Evolutionary conservation across 2,888 invertebrate species (phyloP).

Genomic region (Conops quadrifasciatus): DNA sequence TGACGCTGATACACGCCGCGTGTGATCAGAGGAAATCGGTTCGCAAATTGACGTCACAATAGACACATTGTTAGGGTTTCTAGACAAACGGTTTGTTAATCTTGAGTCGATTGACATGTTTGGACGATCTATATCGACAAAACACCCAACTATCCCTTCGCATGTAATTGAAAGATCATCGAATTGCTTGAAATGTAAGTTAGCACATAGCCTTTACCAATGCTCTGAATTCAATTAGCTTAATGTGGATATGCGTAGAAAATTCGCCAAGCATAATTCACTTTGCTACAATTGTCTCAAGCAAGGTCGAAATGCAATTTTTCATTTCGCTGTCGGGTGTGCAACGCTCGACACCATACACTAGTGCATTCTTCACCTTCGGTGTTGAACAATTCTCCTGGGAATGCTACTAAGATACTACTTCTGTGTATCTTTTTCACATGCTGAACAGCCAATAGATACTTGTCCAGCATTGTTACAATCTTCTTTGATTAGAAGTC

Average conservation of each 20-base stretch:
- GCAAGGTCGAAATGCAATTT: background rate
- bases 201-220: background rate
- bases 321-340: background rate
- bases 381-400: background rate
- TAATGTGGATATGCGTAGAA: background rate
- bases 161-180: slow-evolving; percentile 1
- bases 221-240: slow-evolving; percentile 9
- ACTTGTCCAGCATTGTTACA: background rate
- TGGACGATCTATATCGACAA: background rate
- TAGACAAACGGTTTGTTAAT: slow-evolving; percentile 1
- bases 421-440: background rate
- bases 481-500: background rate
- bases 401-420: background rate
- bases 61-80: background rate
- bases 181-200: background rate
- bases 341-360: slow-evolving; percentile 12
- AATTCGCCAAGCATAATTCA: background rate
- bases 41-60: background rate
- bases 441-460: background rate
- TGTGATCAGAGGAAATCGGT: slow-evolving; percentile 7
- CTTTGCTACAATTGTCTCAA: slow-evolving; percentile 2
- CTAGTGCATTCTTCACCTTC: background rate
- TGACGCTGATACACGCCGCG: slow-evolving; percentile 9
- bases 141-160: background rate
- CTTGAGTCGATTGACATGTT: slow-evolving; percentile 14